These are phyloP conservation scores for Ailuropoda melanoleuca DNA, from an alignment of 2,113 vertebrate genomes.

Conservation along the genomic window DNA sequence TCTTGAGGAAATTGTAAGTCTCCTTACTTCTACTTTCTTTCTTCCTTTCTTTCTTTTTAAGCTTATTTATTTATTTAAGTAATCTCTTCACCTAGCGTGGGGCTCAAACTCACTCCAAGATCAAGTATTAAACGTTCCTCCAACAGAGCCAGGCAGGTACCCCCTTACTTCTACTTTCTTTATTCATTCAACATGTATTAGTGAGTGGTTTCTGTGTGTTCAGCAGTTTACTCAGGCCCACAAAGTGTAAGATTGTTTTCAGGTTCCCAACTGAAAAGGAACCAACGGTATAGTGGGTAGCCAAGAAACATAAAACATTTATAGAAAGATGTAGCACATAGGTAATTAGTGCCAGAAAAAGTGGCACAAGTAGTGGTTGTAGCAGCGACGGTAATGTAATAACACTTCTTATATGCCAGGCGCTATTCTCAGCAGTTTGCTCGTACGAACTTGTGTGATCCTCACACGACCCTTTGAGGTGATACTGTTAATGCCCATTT, in stretches of 20 bases:
- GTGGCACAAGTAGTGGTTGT: neutral
- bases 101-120: neutral
- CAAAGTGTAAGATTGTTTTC: neutral
- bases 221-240: neutral
- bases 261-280: neutral
- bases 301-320: neutral
- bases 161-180: neutral
- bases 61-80: neutral
- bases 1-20: constrained; percentile 97
- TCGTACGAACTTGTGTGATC: neutral
- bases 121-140: neutral
- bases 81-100: neutral
- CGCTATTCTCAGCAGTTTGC: neutral
- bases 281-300: neutral
- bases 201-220: neutral
- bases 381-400: too few relatives aligned
- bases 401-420: too few relatives aligned
- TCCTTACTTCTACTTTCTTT: neutral
- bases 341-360: neutral
- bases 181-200: neutral
- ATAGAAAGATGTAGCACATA: neutral
- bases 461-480: neutral
- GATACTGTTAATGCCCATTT: neutral
- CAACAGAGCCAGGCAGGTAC: neutral
- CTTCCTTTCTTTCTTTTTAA: neutral